Evolutionary conservation across 2,797 vertebrate species (phyloP).

Genomic region (Limosa lapponica): DNA sequence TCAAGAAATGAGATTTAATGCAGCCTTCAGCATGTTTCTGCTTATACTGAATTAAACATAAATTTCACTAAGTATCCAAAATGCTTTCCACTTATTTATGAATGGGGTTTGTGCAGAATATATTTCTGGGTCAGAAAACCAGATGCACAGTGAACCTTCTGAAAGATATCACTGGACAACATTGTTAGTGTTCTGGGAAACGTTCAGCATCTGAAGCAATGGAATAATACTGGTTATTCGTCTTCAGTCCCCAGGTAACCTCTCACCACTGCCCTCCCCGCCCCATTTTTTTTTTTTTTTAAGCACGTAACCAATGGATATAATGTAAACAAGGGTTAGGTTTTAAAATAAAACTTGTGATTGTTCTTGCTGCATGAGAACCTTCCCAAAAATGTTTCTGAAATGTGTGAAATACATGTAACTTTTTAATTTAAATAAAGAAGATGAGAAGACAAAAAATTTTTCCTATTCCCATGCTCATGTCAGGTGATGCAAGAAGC

Average conservation of each 20-base stretch:
- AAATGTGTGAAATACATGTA: neutral
- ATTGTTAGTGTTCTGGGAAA: neutral
- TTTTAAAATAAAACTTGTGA: neutral
- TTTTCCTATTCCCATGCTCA: neutral
- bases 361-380: neutral
- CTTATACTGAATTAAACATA: neutral
- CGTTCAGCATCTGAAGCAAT: neutral
- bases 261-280: neutral
- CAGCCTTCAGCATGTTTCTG: neutral
- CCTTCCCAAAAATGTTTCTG: neutral
- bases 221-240: neutral
- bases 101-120: neutral
- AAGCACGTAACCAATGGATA: neutral
- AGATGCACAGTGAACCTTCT: neutral
- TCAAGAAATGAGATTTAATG: neutral
- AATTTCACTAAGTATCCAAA: neutral
- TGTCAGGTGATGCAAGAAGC: neutral
- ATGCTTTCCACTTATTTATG: neutral
- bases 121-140: neutral
- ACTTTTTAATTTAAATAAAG: neutral
- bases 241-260: neutral
- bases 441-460: neutral
- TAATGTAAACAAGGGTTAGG: neutral
- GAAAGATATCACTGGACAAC: neutral
- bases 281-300: neutral